These are phyloP conservation scores for Lordiphosa collinella DNA, from an alignment of 1,140 invertebrate genomes.

Conservation along the genomic window DNA sequence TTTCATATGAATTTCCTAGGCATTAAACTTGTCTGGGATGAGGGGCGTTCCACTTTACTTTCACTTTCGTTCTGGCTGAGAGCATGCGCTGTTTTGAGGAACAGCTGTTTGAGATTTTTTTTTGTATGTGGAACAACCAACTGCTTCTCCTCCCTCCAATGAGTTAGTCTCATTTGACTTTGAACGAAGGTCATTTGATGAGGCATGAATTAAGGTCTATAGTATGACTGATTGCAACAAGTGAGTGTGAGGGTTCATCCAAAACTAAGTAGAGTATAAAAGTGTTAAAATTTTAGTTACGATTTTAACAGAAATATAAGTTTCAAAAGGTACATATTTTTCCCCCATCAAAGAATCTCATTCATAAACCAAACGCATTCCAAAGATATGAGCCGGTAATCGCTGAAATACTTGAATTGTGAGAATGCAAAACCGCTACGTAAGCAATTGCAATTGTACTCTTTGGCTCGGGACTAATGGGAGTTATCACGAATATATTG, in stretches of 20 bases:
- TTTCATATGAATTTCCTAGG: neutral
- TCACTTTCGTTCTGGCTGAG: slow-evolving; percentile 46
- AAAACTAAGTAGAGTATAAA: neutral
- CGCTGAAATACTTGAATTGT: too few relatives aligned
- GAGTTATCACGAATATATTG: too few relatives aligned
- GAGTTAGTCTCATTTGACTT: slow-evolving; percentile 55
- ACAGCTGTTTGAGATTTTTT: slow-evolving; percentile 48
- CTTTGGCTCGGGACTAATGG: too few relatives aligned
- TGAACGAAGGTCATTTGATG: slow-evolving; percentile 58
- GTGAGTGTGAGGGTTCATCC: slow-evolving; percentile 9
- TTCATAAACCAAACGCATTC: too few relatives aligned
- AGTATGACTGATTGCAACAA: slow-evolving; percentile 42
- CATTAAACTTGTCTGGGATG: neutral
- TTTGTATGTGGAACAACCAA: slow-evolving; percentile 13
- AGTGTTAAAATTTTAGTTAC: too few relatives aligned
- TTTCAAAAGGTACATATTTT: too few relatives aligned
- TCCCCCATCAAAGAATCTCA: too few relatives aligned
- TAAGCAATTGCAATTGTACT: too few relatives aligned
- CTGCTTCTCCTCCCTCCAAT: slow-evolving; percentile 15
- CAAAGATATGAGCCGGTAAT: too few relatives aligned
- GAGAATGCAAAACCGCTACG: too few relatives aligned
- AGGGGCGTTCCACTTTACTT: slow-evolving; percentile 34
- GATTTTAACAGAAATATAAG: too few relatives aligned
- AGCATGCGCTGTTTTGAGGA: slow-evolving; percentile 51
- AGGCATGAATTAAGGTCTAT: slow-evolving; percentile 6